phyloP scores from a whole-genome alignment of 1,140 invertebrate genomes.

The Drosophila melanica region DNA sequence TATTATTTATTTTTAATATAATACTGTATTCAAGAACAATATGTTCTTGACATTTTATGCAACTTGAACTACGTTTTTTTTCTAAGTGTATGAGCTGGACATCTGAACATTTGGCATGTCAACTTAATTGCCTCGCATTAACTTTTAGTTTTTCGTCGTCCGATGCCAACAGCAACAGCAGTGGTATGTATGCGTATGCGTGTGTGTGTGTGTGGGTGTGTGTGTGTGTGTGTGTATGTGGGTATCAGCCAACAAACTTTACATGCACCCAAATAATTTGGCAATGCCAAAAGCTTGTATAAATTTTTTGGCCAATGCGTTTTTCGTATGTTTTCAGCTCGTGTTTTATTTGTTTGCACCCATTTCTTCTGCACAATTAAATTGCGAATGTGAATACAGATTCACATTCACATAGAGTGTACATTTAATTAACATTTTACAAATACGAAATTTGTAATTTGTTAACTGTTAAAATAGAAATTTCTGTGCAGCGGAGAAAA shows the following conservation, averaged over 20 bases:
- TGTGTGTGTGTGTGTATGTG: constrained; percentile 9
- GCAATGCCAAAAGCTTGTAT: constrained; percentile 66
- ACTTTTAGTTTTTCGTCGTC: constrained; percentile 66
- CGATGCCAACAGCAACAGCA: constrained; percentile 49
- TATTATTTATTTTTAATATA: no score
- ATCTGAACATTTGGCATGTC: constrained; percentile 74
- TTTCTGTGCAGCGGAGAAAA: no score
- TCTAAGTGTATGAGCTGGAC: constrained; percentile 2
- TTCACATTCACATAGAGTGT: neutral
- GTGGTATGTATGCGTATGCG: neutral
- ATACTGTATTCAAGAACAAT: no score
- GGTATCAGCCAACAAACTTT: constrained; percentile 37
- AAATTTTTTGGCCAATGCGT: constrained; percentile 46
- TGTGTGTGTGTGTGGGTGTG: neutral
- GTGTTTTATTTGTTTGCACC: constrained; percentile 16
- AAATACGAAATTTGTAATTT: neutral
- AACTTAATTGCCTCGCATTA: constrained; percentile 81
- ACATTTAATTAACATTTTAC: constrained; percentile 29
- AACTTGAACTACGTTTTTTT: no score
- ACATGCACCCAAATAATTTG: constrained; percentile 62
- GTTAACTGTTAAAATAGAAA: neutral
- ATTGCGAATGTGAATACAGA: constrained; percentile 1
- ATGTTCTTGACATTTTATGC: no score
- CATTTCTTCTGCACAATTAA: constrained; percentile 16
- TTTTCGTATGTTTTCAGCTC: constrained; percentile 18